Evolutionary conservation across 2,888 invertebrate species (phyloP), one percentile per base, ranked within the genome.

Genomic region (Drosophila rubida): DNA sequence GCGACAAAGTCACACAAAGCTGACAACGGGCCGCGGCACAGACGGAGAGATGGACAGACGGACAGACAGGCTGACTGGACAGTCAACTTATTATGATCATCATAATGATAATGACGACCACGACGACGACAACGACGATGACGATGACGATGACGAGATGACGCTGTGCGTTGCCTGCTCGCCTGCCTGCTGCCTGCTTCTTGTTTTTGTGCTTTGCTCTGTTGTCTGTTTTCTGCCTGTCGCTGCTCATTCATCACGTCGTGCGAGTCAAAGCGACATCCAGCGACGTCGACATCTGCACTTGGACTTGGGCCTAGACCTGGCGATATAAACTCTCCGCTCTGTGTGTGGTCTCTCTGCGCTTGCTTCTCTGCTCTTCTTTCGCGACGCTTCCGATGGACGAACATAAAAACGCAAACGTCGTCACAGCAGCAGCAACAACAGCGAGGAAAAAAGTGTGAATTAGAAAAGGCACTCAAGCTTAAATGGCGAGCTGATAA

Each of bases 391-490:
- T 39, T 50, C 50, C 37, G 11, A 16, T 9, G 27, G 13, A 41
- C 19, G 16, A 44, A 27, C 61, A 59, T 73, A 74, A 85, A 78
- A 85, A 69, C 75, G 80, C 83, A 63, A 78, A 85, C 85, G 83
- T 82, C 69, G 86, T 76, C 80, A 81, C 72, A 63, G 45, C 50
- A 51, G 6, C 51, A 57, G 30, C 23, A 66, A 41, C 41, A 42
- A 13, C 51, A 37, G 41, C 35, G 39, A 58, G 41, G 55, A 48
- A 81, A 84, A 80, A 86, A 84, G 83, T 84, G 83, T 86, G 83
- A 84, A 84, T 84, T 84, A 78, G 86, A 86, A 80, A 84, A 84
- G 76, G 83, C 86, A 86, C 83, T 84, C 83, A 86, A 75, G 83
- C 86, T 72, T 86, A 84, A 84, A 84, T 84, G 78, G 75, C 66